Evolutionary conservation across 2,888 invertebrate species (phyloP), one percentile per base, ranked within the genome.

Genomic region (Microctonus aethiopoides): DNA sequence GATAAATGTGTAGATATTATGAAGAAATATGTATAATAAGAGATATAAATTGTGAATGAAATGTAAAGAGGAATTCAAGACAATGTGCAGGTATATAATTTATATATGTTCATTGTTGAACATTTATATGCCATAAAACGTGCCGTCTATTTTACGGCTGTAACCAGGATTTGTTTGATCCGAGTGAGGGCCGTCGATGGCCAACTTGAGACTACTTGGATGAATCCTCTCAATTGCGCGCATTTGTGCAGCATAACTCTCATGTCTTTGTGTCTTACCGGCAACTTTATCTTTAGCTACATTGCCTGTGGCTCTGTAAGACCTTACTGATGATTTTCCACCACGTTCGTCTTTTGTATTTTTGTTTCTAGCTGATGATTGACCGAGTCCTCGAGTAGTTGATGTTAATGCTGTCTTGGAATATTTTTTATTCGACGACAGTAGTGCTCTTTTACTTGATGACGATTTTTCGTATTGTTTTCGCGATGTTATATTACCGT

Each of bases 91-190:
- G n/a, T n/a, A 46, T 62, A 24, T 9, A 46, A 62, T 62, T 29
- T 34, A 20, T 68, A 32, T 69, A 16, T 20, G 46, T 32, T 62
- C 46, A 62, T 52, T 65, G 13, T 59, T 51, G 29, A 54, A 41
- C 32, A 59, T 60, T 84, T 78, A 84, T 74, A 84, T 80, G 75
- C 80, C 77, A 76, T 83, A 86, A 76, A 81, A 84, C 67, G 85
- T 83, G 75, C 86, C 94, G 54, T 92, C 92, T 7, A 92, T 90
- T 86, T 95, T 94, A 77, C 95, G 89, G 70, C 93, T 93, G 87
- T 91, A 95, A 2, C 95, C 95, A 72, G 93, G 93, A 84, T 94
- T 94, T 26, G 94, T 94, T 85, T 93, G 91, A 75, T 94, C 93
- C 13, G 91, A 91, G 84, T 94, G 94, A 41, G 93, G 92, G 4